Conservation (phyloP, 2,113 vertebrate genomes). For the Gnathonemus longibarbis region DNA sequence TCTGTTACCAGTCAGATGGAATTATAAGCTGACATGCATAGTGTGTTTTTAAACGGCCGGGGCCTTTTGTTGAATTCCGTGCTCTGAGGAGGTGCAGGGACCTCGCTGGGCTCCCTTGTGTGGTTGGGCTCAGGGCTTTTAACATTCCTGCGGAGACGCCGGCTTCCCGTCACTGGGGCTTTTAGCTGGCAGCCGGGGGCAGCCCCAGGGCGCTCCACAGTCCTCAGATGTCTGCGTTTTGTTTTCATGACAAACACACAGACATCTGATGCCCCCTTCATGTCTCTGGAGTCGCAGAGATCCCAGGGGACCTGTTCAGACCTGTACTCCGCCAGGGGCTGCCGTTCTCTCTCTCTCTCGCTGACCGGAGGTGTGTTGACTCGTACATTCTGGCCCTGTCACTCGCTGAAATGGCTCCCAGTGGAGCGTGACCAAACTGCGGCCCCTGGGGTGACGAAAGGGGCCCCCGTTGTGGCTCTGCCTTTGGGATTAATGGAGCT, state of each 20-base stretch:
- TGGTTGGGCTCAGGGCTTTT: not conserved
- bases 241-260: not conserved
- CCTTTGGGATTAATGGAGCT: not conserved
- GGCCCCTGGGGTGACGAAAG: not conserved
- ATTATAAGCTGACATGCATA: not conserved
- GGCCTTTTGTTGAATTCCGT: not conserved
- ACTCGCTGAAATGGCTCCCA: not conserved
- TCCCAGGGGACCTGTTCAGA: not conserved
- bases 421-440: not conserved
- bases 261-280: conserved; percentile 4
- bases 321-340: not conserved
- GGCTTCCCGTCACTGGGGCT: not conserved
- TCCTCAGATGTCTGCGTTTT: conserved; percentile 3
- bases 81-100: not conserved
- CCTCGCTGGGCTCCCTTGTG: not conserved
- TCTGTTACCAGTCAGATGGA: not conserved
- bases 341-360: not conserved
- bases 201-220: not conserved
- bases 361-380: not conserved
- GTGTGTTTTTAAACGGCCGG: not conserved
- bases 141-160: not conserved
- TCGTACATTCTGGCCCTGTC: not conserved
- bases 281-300: not conserved
- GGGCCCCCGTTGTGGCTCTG: not conserved
- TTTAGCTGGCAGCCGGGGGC: not conserved